Evolutionary conservation across 2,797 vertebrate genomes (phyloP), one percentile per base, ranked within the genome.

Genomic region (Argya squamiceps): DNA sequence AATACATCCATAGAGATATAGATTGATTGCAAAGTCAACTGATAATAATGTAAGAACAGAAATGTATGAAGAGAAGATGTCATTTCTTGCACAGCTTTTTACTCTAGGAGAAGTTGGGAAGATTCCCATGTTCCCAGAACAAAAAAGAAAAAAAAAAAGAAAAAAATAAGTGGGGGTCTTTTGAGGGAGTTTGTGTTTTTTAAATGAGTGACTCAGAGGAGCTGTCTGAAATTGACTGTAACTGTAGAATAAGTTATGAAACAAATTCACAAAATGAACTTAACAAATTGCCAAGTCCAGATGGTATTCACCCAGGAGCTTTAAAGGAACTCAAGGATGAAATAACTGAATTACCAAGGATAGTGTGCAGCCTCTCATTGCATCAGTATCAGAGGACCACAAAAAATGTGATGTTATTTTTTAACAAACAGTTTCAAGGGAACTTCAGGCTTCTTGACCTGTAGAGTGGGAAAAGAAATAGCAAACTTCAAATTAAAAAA

Each of bases 271-370:
- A 93, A 92, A 89, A 77, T 44, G 43, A 93, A 89, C 68, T 91
- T 82, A 87, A 89, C 41, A 92, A 93, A 88, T 91, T 80, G 39
- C 84, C 86, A 93, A 85, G 81, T 94, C 67, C 92, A 94, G 92
- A 92, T 93, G 81, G 81, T 91, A 70, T 92, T 94, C 84, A 94
- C 56, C 41, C 81, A 93, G 87, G 87, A 93, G 78, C 67, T 92
- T 70, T 80, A 91, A 79, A 82, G 68, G 71, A 92, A 91, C 63
- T 92, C 81, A 87, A 84, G 89, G 63, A 92, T 89, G 52, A 96
- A 92, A 94, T 89, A 93, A 89, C 63, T 24, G 52, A 92, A 91
- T 91, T 92, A 82, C 49, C 24, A 70, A 80, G 71, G 59, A 70
- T 43, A 77, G 23, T 10, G 9, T 46, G 37, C 27, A 53, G 62